These are phyloP conservation scores for Monochamus saltuarius DNA, from an alignment of 1,140 invertebrate species.

Conservation along the genomic window DNA sequence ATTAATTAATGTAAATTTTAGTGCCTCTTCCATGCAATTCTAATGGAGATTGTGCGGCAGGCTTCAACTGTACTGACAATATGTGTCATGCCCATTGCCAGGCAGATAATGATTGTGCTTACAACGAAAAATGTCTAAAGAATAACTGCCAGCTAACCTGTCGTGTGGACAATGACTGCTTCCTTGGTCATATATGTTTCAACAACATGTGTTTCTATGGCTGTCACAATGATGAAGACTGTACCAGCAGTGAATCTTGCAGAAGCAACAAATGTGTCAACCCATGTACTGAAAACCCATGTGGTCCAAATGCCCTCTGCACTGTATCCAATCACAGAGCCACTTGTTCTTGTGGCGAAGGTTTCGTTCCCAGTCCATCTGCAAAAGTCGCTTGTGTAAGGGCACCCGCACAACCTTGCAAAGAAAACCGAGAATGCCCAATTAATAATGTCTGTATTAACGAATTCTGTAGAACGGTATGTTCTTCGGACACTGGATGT, in stretches of 20 bases:
- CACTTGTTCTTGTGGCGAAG: constrained; percentile 73
- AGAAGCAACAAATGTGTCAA: constrained; percentile 76
- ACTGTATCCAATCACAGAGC: constrained; percentile 79
- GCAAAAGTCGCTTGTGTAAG: constrained; percentile 80
- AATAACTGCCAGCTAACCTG: constrained; percentile 84
- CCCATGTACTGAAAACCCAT: constrained; percentile 75
- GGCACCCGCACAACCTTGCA: constrained; percentile 68
- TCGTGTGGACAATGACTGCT: constrained; percentile 86
- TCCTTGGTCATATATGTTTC: constrained; percentile 85
- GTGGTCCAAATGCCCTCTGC: constrained; percentile 81
- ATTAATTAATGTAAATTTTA: constrained; percentile 45
- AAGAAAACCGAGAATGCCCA: constrained; percentile 71
- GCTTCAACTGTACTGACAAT: constrained; percentile 69
- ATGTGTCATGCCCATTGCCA: constrained; percentile 75
- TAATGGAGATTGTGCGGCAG: constrained; percentile 67
- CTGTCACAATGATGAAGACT: constrained; percentile 84
- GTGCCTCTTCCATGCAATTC: constrained; percentile 75
- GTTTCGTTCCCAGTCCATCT: constrained; percentile 81
- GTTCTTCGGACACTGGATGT: constrained; percentile 72
- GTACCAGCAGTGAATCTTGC: constrained; percentile 78
- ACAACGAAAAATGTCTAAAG: constrained; percentile 84
- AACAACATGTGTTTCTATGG: constrained; percentile 83
- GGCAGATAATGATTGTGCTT: constrained; percentile 81
- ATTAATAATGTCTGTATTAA: constrained; percentile 69
- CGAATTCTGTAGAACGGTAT: constrained; percentile 72